Base-by-base conservation (phyloP, 2,797 vertebrate genomes). In the Amniataba percoides region DNA sequence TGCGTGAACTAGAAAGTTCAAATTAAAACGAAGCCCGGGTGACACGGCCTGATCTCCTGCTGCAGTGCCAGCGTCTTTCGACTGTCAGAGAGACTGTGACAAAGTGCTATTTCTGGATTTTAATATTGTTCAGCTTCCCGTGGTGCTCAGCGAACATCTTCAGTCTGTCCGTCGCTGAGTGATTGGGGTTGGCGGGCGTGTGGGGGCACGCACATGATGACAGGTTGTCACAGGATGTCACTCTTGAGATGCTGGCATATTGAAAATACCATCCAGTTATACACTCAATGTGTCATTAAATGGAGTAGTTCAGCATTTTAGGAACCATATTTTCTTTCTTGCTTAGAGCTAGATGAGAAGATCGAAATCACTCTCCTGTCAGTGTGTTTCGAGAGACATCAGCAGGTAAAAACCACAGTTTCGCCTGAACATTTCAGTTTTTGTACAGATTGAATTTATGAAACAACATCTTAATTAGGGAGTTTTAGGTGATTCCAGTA, bases 61-160 rank as follows among this genome's bases (percentile, higher is more conserved):
- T 40, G 21, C 31, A 57, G 27, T 25, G 61, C 40, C 75, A 73
- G 31, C n/a, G 31, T 66, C 25, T 68, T 82, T 64, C 40, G 78
- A 48, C 77, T 71, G 82, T 85, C 81, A 80, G 72, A 80, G 62
- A 62, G 31, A 66, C n/a, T 45, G 52, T 70, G 83, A 81, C 78
- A 76, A 73, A 77, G 80, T 66, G 74, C 53, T 60, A 81, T 85
- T 86, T 87, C 52, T 69, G 63, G 78, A 74, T 77, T 78, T 66
- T 55, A 74, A 75, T 77, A 78, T 57, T 36, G 56, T 76, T 88
- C 71, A 3, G 58, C 53, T 87, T 63, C 48, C 63, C 70, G 34
- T 53, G 70, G 58, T 45, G 59, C 64, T 85, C 31, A 9, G 43
- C 15, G 71, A 81, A 78, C 57, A 75, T 63, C 59, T 66, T 75